Base-by-base conservation (phyloP, 2,888 invertebrate species). In the Galerucella nymphaeae region DNA sequence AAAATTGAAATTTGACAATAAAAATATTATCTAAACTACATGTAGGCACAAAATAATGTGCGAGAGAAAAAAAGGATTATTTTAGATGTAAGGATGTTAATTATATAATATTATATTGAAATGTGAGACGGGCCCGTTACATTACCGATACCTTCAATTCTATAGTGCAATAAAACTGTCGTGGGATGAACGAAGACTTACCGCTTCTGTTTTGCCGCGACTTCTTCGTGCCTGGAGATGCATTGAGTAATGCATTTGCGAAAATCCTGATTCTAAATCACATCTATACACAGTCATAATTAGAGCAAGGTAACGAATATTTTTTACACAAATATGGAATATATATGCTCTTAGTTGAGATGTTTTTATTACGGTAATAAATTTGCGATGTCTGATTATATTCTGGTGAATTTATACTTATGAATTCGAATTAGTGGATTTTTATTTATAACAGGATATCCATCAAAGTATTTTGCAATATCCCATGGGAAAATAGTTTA, bases 221-320 rank as follows among this genome's bases (percentile, higher is more conserved):
- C 72, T 63, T 80, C 63, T 68, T 75, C 79, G 79, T 80, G 80
- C 77, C 73, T 75, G 71, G 72, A 77, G 72, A 71, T 66, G 59
- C 74, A 77, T 81, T 81, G 76, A 71, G 79, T 76, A 81, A 41
- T 58, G 14, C 58, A 72, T 76, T 76, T 76, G 77, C 78, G 76
- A 79, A 78, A 78, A 79, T 77, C 66, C 77, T 70, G 75, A 75
- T 78, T 74, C 76, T 66, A 38, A 66, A 57, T 53, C 42, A 41
- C 53, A 50, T 18, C 38, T 14, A 13, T 63, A 57, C 58, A 59
- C 63, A 70, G 58, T 74, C 73, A 71, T 73, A 81, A 79, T 77
- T 74, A 78, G 80, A 80, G 80, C 80, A 81, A 81, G 81, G 81
- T 77, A 76, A 72, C 70, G 68, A 63, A 58, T 72, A 45, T 18